These are phyloP conservation scores for Rhadinocentrus ornatus DNA, from an alignment of 2,797 vertebrate species.

Conservation along the genomic window DNA sequence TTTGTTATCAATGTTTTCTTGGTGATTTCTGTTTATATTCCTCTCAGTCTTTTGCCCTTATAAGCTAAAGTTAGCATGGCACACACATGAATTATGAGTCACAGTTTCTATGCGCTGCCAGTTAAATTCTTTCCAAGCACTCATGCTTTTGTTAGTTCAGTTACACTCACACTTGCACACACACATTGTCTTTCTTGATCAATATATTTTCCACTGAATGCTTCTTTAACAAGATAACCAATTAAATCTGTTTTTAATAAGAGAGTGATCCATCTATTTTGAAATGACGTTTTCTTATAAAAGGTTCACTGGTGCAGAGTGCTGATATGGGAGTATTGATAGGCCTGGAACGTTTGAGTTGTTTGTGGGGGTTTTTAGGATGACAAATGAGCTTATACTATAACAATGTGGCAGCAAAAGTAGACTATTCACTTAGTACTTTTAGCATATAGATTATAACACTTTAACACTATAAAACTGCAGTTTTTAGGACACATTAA, in stretches of 20 bases:
- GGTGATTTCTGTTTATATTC: constrained; percentile 34
- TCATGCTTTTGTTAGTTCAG: constrained; percentile 51
- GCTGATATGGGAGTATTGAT: constrained; percentile 48
- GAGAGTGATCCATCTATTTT: constrained; percentile 13
- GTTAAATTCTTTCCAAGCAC: constrained; percentile 64
- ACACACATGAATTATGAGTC: constrained; percentile 59
- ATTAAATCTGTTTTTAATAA: constrained; percentile 29
- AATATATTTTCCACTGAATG: constrained; percentile 17
- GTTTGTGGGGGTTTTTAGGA: constrained; percentile 35
- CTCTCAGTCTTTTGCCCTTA: constrained; percentile 67
- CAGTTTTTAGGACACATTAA: not conserved
- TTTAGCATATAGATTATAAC: constrained; percentile 29
- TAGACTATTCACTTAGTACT: constrained; percentile 35
- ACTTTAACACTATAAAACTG: not conserved
- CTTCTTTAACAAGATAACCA: not conserved
- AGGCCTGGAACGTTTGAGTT: constrained; percentile 47
- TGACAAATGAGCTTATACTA: constrained; percentile 43
- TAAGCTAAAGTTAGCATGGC: constrained; percentile 66
- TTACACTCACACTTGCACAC: constrained; percentile 11
- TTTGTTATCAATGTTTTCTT: constrained; percentile 51
- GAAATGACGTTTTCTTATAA: constrained; percentile 21
- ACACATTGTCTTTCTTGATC: not conserved
- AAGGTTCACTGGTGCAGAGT: constrained; percentile 12
- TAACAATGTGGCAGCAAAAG: too few relatives aligned
- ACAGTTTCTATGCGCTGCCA: constrained; percentile 46